These are phyloP conservation scores for Pycnonotus jocosus DNA, from an alignment of 2,113 vertebrate genomes.

Conservation along the genomic window DNA sequence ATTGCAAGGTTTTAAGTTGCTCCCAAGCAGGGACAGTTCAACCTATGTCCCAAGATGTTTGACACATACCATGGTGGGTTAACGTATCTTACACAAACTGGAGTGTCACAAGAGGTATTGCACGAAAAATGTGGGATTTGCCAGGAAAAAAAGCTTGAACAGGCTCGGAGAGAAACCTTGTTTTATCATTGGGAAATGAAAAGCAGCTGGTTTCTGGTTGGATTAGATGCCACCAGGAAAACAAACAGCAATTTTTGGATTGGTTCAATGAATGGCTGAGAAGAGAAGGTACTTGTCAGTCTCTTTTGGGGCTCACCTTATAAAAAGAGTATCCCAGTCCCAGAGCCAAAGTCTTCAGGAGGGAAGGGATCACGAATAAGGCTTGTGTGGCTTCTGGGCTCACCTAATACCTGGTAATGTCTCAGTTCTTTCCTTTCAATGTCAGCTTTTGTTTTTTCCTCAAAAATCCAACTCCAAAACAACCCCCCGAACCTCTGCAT, in stretches of 20 bases:
- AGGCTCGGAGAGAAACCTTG: accelerated
- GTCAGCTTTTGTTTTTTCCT: not conserved
- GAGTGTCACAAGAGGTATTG: conserved; percentile 39
- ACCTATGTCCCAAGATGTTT: not conserved
- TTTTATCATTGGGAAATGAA: not conserved
- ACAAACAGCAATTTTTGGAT: not conserved
- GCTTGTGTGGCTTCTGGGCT: not conserved
- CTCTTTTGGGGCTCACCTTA: not conserved
- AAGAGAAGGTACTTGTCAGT: not conserved
- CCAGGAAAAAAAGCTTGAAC: not conserved
- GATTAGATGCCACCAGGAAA: not conserved
- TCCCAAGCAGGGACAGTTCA: not conserved
- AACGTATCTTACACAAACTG: conserved; percentile 12
- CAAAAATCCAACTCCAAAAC: not conserved
- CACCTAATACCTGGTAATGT: not conserved
- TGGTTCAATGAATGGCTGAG: not conserved
- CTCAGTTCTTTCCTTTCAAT: not conserved
- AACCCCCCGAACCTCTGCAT: accelerated
- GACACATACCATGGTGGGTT: not conserved
- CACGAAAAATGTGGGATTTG: not conserved
- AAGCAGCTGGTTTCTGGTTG: not conserved
- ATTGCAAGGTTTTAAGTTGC: not conserved
- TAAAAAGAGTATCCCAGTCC: not conserved
- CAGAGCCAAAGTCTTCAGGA: not conserved
- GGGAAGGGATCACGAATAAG: not conserved